phyloP scores from a whole-genome alignment of 2,888 invertebrate species.

The Neoscelio sp. region DNA sequence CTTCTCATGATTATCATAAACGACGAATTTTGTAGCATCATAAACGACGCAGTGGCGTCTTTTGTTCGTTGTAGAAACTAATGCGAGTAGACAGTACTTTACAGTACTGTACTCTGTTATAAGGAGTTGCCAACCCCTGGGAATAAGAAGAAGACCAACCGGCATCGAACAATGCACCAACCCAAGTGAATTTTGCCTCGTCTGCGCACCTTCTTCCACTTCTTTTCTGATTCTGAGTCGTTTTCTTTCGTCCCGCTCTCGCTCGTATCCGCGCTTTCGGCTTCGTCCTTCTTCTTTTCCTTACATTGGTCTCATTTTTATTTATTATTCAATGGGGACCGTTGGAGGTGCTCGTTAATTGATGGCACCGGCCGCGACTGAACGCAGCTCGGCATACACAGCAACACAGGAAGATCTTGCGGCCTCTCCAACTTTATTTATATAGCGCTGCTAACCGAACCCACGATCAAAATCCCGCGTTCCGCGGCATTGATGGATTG shows the following conservation, averaged over 20 bases:
- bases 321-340: conserved; percentile 81
- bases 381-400: conserved; percentile 64
- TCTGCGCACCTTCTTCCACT: conserved; percentile 61
- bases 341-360: conserved; percentile 81
- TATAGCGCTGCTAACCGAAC: conserved; percentile 79
- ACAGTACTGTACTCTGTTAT: conserved; percentile 7
- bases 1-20: too few relatives aligned
- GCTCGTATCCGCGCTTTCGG: conserved; percentile 58
- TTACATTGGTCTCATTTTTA: conserved; percentile 75
- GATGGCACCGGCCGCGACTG: conserved; percentile 78
- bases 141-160: conserved; percentile 43
- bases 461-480: conserved; percentile 81
- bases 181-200: conserved; percentile 67
- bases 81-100: conserved; percentile 6
- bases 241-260: conserved; percentile 63
- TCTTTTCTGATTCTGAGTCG: conserved; percentile 65
- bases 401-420: conserved; percentile 50
- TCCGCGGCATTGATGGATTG: conserved; percentile 81
- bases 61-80: neutral
- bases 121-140: conserved; percentile 45
- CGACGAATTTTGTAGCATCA: neutral
- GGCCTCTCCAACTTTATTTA: conserved; percentile 78
- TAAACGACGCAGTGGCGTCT: neutral
- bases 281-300: conserved; percentile 67
- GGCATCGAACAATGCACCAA: conserved; percentile 77